Conservation (phyloP, 1,140 invertebrate species). For the Pachyrhynchus sulphureomaculatus region DNA sequence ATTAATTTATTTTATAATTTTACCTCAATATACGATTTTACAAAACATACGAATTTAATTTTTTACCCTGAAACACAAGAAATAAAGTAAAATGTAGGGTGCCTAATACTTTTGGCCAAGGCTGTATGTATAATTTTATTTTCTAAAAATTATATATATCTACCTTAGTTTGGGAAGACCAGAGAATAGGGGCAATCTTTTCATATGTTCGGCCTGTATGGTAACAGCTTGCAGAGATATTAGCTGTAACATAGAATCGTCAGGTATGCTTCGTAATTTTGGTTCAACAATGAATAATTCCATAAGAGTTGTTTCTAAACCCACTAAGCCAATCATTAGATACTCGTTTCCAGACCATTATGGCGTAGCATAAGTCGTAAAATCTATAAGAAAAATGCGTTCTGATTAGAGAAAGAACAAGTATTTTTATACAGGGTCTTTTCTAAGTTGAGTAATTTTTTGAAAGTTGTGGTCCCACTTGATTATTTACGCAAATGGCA, state of each 20-base stretch:
- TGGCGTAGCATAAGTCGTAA: slow-evolving; percentile 78
- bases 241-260: slow-evolving; percentile 73
- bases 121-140: too few relatives aligned
- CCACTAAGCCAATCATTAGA: slow-evolving; percentile 78
- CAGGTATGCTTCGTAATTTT: slow-evolving; percentile 72
- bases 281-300: slow-evolving; percentile 85
- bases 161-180: slow-evolving; percentile 61
- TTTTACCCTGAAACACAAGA: too few relatives aligned
- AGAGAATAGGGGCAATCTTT: slow-evolving; percentile 68
- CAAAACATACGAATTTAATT: too few relatives aligned
- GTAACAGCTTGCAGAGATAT: slow-evolving; percentile 79
- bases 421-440: neutral
- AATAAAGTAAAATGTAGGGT: too few relatives aligned
- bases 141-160: too few relatives aligned
- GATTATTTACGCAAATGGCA: too few relatives aligned
- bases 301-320: slow-evolving; percentile 71
- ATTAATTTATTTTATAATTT: too few relatives aligned
- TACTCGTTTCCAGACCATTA: slow-evolving; percentile 78
- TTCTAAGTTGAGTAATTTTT: too few relatives aligned
- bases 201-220: slow-evolving; percentile 71
- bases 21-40: too few relatives aligned
- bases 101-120: too few relatives aligned
- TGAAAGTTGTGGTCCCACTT: too few relatives aligned
- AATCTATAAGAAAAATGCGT: slow-evolving; percentile 5
- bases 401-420: neutral